These are phyloP conservation scores for Periparus ater DNA, from an alignment of 2,797 vertebrate species.

Conservation along the genomic window DNA sequence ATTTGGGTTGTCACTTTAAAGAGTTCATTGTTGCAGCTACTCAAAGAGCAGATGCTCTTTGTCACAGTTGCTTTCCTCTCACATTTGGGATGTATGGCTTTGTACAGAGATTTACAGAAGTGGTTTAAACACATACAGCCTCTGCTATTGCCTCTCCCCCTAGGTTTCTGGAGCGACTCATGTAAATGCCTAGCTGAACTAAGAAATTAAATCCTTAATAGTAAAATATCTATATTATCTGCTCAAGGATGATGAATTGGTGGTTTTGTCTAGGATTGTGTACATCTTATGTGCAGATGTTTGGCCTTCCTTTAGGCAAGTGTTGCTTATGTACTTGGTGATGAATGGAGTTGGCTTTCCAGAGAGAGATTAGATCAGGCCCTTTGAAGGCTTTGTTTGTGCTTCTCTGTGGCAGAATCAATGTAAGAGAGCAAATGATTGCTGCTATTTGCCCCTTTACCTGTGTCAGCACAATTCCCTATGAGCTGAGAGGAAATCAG, in stretches of 20 bases:
- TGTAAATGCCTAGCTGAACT: not conserved
- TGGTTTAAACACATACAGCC: not conserved
- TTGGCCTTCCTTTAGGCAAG: constrained; percentile 13
- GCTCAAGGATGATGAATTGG: not conserved
- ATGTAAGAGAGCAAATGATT: not conserved
- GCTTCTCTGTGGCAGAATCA: not conserved
- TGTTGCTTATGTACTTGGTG: not conserved
- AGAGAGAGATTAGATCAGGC: not conserved
- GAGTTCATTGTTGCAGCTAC: not conserved
- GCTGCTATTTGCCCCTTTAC: not conserved
- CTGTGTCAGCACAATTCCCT: not conserved
- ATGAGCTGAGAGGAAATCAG: not conserved
- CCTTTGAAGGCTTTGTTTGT: constrained; percentile 17
- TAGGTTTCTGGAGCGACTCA: not conserved
- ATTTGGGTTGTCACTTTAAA: not conserved
- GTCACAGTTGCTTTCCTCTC: not conserved
- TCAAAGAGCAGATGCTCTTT: not conserved
- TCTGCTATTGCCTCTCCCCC: not conserved
- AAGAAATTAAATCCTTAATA: constrained; percentile 9
- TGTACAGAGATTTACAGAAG: not conserved
- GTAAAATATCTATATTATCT: constrained; percentile 22
- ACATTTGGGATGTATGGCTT: not conserved
- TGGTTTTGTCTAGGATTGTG: not conserved
- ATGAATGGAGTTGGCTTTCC: not conserved
- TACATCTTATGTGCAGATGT: constrained; percentile 26